Base-by-base conservation (phyloP, 2,113 vertebrate genomes). In the Lepus europaeus region DNA sequence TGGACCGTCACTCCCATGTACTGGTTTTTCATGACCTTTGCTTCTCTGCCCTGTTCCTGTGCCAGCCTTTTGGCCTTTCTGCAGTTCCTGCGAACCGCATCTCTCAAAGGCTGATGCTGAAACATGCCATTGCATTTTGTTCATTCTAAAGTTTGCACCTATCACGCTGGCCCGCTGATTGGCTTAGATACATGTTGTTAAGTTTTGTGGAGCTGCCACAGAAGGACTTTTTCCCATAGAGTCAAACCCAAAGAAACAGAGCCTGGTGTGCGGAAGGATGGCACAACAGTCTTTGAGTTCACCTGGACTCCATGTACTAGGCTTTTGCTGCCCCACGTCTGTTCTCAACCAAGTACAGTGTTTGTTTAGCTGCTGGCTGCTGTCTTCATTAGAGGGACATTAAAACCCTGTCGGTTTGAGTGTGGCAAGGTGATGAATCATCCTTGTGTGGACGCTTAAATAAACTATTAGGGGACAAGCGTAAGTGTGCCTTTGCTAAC, bases 331-430 rank as follows among this genome's bases (percentile, higher is more conserved):
- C 64, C 56, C 76, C 0, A 2, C 79, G 49, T 83, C 89, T 94
- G 19, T 95, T 92, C 63, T 93, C 74, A 82, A 84, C 70, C 29
- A 51, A 94, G 89, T 53, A 72, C 51, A n/a, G 2, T 96, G 72
- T 93, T 94, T 97, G 33, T 96, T 93, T 95, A 96, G 79, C 63
- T 90, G 76, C 84, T 89, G 29, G 77, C 80, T 93, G 81, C 82
- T 87, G 23, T 92, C 84, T 93, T 95, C 93, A 69, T 89, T 94
- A 88, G 80, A 95, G 49, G 63, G 61, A 88, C 73, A 82, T 93
- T 92, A 90, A 96, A 94, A 95, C 39, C 66, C 63, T 92, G 69
- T 89, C 86, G 25, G n/a, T 93, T 91, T 97, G 95, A 89, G 73
- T 89, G 36, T 78, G 84, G 76, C 53, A 69, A 96, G 72, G 80